Evolutionary conservation across 2,113 vertebrate species (phyloP), one percentile per base, ranked within the genome.

Genomic region (Xiphophorus maculatus): DNA sequence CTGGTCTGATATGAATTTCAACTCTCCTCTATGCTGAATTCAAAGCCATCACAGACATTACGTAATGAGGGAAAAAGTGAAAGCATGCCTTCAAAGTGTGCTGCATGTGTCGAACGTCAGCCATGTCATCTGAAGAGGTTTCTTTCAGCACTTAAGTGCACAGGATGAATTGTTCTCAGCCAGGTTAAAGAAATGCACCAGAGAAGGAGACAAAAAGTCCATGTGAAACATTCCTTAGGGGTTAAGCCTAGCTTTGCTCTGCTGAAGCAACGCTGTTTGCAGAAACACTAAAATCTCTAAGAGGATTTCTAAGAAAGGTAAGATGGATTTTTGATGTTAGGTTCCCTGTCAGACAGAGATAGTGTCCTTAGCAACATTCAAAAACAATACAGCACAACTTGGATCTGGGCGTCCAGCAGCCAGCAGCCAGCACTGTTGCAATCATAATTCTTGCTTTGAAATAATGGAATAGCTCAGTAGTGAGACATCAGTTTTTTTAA

Each of bases 371-470:
- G 90, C 81, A 90, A 94, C 90, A 12, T 71, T 29, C 10, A 74
- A 80, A 91, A 92, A 92, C 86, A 88, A 44, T 11, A 14, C 27
- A 83, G 79, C 81, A 84, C 87, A 87, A 78, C 80, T 33, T 63
- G 54, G 32, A 79, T 82, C 58, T 63, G 63, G 81, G 65, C 79
- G 68, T 73, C 7, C 48, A 3, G 60, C 60, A 63, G 84, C 82
- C 87, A 84, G 79, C 32, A 70, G 63, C 22, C 83, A 82, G 68
- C 58, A 74, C 86, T 90, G 85, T 75, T 85, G 80, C 76, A 89
- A 80, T 78, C 92, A 92, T 86, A 88, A 92, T 85, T 87, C 84
- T 89, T 89, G 87, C 79, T 85, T 90, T 88, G 89, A 91, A 76
- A 80, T 70, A 19, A 82, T 67, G 51, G 81, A 85, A 90, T 90